These are phyloP conservation scores for Nyctereutes procyonoides DNA, from an alignment of 2,113 vertebrate genomes.

Conservation along the genomic window DNA sequence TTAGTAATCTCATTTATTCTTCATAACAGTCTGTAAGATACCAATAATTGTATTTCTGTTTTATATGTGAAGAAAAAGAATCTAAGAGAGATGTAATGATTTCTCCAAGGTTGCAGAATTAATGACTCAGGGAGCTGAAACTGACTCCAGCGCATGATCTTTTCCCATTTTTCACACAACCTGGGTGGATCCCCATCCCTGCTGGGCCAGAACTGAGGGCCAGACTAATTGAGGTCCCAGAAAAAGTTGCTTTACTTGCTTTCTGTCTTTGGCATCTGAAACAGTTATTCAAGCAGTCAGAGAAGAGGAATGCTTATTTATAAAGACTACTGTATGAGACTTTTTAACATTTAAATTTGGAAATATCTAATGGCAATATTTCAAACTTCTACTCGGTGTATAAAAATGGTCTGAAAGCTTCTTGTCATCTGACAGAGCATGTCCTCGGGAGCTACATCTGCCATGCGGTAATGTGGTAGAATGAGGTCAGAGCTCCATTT, in stretches of 20 bases:
- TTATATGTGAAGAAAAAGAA: background rate
- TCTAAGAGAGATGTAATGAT: background rate
- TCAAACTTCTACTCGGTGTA: background rate
- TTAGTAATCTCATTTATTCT: background rate
- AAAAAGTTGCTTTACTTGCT: background rate
- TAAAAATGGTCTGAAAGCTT: background rate
- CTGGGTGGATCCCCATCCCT: background rate
- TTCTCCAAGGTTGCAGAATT: background rate
- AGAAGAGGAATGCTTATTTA: background rate
- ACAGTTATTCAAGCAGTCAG: background rate
- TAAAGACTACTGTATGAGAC: background rate
- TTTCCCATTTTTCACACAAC: background rate
- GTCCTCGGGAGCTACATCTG: background rate
- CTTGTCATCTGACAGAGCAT: background rate
- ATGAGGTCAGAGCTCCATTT: background rate
- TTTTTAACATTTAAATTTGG: constrained; percentile 14
- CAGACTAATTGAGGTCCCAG: background rate
- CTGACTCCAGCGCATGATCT: background rate
- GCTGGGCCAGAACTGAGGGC: background rate
- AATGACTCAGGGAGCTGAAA: background rate
- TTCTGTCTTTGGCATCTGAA: background rate
- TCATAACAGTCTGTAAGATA: background rate
- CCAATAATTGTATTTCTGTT: background rate
- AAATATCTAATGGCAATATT: background rate
- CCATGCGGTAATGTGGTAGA: background rate